A percentile compares a stretch with the other conserved stretches of the same genome.
Conservation (phyloP, 1,140 invertebrate genomes). For the Drosophila lacteicornis region DNA sequence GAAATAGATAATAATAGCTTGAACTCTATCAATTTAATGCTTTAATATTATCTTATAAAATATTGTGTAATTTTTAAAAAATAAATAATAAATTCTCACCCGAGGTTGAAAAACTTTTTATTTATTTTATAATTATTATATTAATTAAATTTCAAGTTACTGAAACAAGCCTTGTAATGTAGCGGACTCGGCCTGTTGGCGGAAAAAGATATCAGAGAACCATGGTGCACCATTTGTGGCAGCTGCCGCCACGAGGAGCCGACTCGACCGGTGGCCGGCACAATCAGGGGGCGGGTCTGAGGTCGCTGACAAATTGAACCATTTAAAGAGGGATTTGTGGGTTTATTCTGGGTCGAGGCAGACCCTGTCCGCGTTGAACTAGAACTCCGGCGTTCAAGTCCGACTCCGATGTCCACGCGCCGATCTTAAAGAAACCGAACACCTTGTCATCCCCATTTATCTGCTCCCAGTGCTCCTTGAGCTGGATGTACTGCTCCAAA, state of each 20-base stretch:
- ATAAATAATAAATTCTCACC: too few relatives aligned
- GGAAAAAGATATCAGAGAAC: slow-evolving; percentile 20
- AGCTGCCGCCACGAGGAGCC: slow-evolving; percentile 62
- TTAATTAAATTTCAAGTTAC: not conserved
- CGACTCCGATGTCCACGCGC: not conserved
- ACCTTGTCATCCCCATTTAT: too few relatives aligned
- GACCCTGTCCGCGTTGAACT: slow-evolving; percentile 12
- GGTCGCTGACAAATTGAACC: slow-evolving; percentile 64
- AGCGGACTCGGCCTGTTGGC: not conserved
- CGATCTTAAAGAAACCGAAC: too few relatives aligned
- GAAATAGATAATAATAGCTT: not conserved
- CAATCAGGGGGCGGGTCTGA: slow-evolving; percentile 41
- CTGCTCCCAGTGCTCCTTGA: not conserved
- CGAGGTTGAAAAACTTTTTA: too few relatives aligned
- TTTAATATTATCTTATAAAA: too few relatives aligned
- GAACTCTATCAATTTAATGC: too few relatives aligned
- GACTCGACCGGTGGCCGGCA: slow-evolving; percentile 28
- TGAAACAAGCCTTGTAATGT: not conserved
- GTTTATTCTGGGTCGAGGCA: slow-evolving; percentile 10
- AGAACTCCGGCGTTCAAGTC: not conserved
- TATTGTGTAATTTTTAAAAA: too few relatives aligned
- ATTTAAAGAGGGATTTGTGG: slow-evolving; percentile 59
- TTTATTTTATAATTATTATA: too few relatives aligned
- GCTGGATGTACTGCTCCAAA: not conserved
- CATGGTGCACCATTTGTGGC: slow-evolving; percentile 50